A percentile compares a stretch with the other conserved stretches of the same genome.
phyloP scores from a whole-genome alignment of 1,140 invertebrate genomes.

The Solenopsis fugax region DNA sequence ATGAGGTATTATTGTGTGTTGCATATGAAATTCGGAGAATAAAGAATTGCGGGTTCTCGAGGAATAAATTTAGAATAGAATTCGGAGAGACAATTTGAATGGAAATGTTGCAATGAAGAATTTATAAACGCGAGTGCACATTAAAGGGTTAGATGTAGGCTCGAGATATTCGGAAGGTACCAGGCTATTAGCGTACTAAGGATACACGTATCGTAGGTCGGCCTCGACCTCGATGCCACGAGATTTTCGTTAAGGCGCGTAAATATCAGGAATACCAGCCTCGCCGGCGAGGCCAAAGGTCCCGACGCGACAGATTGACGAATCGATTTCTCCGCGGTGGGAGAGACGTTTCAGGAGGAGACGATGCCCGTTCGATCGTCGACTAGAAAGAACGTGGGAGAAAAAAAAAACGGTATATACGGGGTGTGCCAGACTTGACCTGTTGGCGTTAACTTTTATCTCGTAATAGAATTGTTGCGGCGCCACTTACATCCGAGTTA shows the following conservation, averaged over 20 bases:
- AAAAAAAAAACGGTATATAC: background rate
- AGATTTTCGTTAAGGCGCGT: conserved; percentile 57
- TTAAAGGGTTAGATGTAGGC: background rate
- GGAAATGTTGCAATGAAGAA: background rate
- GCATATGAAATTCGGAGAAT: background rate
- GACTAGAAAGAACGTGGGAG: background rate
- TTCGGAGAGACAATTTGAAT: background rate
- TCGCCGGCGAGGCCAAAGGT: conserved; percentile 63
- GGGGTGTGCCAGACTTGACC: background rate
- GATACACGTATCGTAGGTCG: background rate
- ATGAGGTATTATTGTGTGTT: background rate
- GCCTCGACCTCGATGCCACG: conserved; percentile 20
- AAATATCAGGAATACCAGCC: conserved; percentile 56
- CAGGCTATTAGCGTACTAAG: background rate
- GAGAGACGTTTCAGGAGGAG: conserved; percentile 39
- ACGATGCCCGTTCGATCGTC: conserved; percentile 8
- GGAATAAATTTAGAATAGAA: conserved; percentile 14
- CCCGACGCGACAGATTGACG: conserved; percentile 70
- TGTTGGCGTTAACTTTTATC: conserved; percentile 8
- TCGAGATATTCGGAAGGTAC: background rate
- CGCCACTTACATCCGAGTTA: background rate
- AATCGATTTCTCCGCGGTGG: conserved; percentile 72
- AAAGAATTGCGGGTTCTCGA: conserved; percentile 14
- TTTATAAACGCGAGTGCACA: background rate
- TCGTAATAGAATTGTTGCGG: conserved; percentile 15